phyloP scores from a whole-genome alignment of 2,888 invertebrate genomes.

The Caenorhabditis parvicauda region DNA sequence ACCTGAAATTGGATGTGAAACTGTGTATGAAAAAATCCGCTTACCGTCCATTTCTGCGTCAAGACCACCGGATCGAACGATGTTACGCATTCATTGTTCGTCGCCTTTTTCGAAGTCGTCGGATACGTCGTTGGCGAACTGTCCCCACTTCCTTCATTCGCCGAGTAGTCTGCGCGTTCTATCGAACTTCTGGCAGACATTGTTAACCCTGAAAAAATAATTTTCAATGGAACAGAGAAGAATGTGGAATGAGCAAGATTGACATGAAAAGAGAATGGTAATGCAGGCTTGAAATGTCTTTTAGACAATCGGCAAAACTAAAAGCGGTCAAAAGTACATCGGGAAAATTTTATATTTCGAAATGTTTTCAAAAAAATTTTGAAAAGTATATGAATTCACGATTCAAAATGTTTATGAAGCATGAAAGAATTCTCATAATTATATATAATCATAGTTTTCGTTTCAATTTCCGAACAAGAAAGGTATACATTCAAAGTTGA shows the following conservation, averaged over 20 bases:
- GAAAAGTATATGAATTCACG: too few species aligned
- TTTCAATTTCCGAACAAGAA: too few species aligned
- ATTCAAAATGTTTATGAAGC: too few species aligned
- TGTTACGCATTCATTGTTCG: conserved; percentile 52
- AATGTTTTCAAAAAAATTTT: too few species aligned
- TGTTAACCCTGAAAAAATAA: conserved; percentile 12
- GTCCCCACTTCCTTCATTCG: conserved; percentile 10
- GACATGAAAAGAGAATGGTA: not conserved
- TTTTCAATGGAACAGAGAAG: not conserved
- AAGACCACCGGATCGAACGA: conserved; percentile 55
- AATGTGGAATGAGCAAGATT: not conserved
- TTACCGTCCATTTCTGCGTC: conserved; percentile 60
- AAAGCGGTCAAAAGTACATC: too few species aligned
- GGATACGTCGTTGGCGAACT: conserved; percentile 11
- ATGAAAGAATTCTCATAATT: too few species aligned
- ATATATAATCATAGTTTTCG: too few species aligned
- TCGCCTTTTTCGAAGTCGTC: conserved; percentile 13
- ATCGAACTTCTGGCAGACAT: conserved; percentile 16
- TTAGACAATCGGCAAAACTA: too few species aligned
- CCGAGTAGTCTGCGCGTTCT: not conserved
- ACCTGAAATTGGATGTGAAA: conserved; percentile 31
- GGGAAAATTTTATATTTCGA: too few species aligned
- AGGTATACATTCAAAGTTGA: too few species aligned
- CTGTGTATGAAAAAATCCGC: conserved; percentile 9
- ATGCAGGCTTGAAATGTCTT: too few species aligned